Evolutionary conservation across 1,140 invertebrate species (phyloP), one percentile per base, ranked within the genome.

Genomic region (Drosophila ironensis): DNA sequence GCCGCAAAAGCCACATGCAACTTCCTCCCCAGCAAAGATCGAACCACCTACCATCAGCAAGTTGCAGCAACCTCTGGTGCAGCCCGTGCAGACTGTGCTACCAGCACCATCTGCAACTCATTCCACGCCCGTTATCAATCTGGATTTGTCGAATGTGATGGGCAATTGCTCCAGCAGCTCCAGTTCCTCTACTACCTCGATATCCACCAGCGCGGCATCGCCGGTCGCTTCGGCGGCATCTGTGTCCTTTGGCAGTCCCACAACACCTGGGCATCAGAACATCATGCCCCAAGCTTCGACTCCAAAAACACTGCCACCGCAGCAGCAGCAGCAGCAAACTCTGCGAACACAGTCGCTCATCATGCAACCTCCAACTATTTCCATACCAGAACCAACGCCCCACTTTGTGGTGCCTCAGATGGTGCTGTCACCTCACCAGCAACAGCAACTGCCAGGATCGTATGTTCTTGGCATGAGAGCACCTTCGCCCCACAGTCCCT

Each of bases 281-380:
- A 64, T 53, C 1, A 74, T 80, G 75, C 78, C 84, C 0, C 57
- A 69, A 27, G 70, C 78, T 4, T 84, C 78, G 1, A 84, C 78
- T 8, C 78, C 78, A 9, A 84, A 84, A 25, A 8, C 54, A 30
- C 35, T 28, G 28, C 11, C 44, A 5, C 33, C 14, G 0, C 2
- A 47, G 7, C 25, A 66, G 0, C 68, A 42, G 6, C 53, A 40
- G 9, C 25, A 42, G 6, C 53, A 40, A 8, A 20, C 52, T 0
- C 59, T 84, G 12, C 78, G 78, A 0, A 52, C 64, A 0, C 69
- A 89, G 14, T 78, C 89, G 19, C 67, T 80, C 56, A 80, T 80
- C 1, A 90, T 91, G 84, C 92, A 92, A 68, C 92, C 92, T 24
- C 92, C 92, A 2, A 92, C 91, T 1, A 93, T 93, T 24, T 92